Percentiles rank a stretch among this genome's conserved stretches.
Evolutionary conservation across 2,113 vertebrate genomes (phyloP).

Genomic region (Gallinago undulata): DNA sequence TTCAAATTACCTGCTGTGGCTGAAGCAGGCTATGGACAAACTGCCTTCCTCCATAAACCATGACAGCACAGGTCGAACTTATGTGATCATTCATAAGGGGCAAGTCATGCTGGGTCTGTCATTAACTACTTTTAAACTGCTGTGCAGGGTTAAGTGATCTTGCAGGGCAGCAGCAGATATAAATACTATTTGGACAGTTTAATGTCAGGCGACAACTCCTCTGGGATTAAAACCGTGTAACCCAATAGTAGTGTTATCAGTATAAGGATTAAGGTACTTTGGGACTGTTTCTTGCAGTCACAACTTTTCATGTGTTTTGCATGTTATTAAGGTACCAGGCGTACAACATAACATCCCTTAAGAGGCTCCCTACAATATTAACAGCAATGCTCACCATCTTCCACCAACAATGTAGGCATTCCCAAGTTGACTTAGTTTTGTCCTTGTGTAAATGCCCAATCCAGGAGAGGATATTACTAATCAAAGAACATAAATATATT

Average conservation of each 20-base stretch:
- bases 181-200: constrained; percentile 98
- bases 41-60: constrained; percentile 85
- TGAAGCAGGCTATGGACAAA: constrained; percentile 80
- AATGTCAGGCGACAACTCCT: constrained; percentile 92
- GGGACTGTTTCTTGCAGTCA: background rate
- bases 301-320: background rate
- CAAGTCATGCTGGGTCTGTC: constrained; percentile 75
- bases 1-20: constrained; percentile 86
- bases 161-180: constrained; percentile 80
- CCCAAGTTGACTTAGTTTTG: background rate
- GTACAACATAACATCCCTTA: background rate
- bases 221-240: constrained; percentile 93
- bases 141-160: constrained; percentile 84
- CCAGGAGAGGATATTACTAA: background rate
- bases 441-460: background rate
- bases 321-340: background rate
- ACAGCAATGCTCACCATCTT: background rate
- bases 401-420: background rate
- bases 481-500: background rate
- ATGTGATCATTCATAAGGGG: constrained; percentile 85
- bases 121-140: constrained; percentile 92
- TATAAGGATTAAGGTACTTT: constrained; percentile 81
- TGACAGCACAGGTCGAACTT: constrained; percentile 84
- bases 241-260: constrained; percentile 79
- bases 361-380: background rate